phyloP scores from a whole-genome alignment of 1,140 invertebrate species.

The Procambarus clarkii region DNA sequence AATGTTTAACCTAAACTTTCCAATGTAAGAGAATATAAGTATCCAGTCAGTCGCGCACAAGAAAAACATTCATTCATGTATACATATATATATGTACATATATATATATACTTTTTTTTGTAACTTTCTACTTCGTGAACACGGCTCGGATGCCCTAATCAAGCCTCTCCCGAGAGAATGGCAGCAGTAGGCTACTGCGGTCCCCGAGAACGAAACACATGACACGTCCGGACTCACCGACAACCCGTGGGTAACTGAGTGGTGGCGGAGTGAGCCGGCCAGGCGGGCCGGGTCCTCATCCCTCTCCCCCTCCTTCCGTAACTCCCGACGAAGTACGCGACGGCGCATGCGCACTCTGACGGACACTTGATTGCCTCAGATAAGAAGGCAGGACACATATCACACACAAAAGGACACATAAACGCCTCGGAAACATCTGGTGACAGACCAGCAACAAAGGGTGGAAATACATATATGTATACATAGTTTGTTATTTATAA shows the following conservation, averaged over 20 bases:
- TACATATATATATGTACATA: no score
- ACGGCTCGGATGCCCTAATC: neutral
- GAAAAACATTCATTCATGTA: no score
- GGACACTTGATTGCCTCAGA: neutral
- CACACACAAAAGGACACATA: slow-evolving; percentile 13
- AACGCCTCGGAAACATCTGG: neutral
- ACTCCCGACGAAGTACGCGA: neutral
- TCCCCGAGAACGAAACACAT: neutral
- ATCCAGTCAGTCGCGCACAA: no score
- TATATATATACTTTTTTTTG: no score
- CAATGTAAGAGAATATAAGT: no score
- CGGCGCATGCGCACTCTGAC: neutral
- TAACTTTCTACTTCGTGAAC: neutral
- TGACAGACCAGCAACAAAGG: neutral
- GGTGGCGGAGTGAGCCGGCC: neutral
- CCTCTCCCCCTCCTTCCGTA: neutral
- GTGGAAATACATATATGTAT: neutral
- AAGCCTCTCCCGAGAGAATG: neutral
- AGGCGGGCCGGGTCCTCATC: neutral
- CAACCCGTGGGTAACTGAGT: slow-evolving; percentile 9
- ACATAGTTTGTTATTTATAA: neutral
- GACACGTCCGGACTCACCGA: neutral
- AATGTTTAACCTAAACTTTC: no score
- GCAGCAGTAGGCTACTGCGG: no score
- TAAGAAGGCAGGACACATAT: slow-evolving; percentile 4